These are phyloP conservation scores for Reinhardtius hippoglossoides DNA, from an alignment of 2,113 vertebrate genomes.

Conservation along the genomic window DNA sequence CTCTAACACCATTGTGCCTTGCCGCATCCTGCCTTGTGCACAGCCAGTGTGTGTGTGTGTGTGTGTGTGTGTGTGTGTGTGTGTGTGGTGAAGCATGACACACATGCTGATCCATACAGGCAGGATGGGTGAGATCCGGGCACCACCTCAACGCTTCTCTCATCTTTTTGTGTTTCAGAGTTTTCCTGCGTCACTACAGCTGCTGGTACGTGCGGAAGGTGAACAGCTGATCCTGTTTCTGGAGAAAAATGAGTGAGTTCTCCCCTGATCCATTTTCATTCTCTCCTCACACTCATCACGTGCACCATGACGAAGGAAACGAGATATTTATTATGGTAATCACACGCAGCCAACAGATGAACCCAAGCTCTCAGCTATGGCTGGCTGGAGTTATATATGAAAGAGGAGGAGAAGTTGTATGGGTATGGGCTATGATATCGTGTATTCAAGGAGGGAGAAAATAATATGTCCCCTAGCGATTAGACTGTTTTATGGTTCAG, in stretches of 20 bases:
- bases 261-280: conserved; percentile 9
- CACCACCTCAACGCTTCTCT: conserved; percentile 47
- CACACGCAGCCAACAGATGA: conserved; percentile 34
- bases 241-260: conserved; percentile 90
- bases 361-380: conserved; percentile 12
- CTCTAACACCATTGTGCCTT: conserved; percentile 49
- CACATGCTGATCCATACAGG: conserved; percentile 29
- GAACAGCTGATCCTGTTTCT: conserved; percentile 85
- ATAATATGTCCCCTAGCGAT: conserved; percentile 68
- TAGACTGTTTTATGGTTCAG: conserved; percentile 68
- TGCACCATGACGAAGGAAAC: conserved; percentile 15
- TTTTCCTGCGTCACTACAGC: conserved; percentile 85
- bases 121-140: conserved; percentile 54
- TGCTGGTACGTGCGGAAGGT: conserved; percentile 84
- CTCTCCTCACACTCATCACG: not conserved
- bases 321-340: conserved; percentile 44
- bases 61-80: not conserved
- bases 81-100: conserved; percentile 26
- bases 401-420: conserved; percentile 41
- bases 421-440: conserved; percentile 36
- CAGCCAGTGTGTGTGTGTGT: not conserved
- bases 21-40: conserved; percentile 60
- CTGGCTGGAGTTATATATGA: conserved; percentile 34
- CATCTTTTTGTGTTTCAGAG: conserved; percentile 84
- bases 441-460: conserved; percentile 59